Evolutionary conservation across 2,797 vertebrate species (phyloP), one percentile per base, ranked within the genome.

Genomic region (Cirrhinus mrigala): DNA sequence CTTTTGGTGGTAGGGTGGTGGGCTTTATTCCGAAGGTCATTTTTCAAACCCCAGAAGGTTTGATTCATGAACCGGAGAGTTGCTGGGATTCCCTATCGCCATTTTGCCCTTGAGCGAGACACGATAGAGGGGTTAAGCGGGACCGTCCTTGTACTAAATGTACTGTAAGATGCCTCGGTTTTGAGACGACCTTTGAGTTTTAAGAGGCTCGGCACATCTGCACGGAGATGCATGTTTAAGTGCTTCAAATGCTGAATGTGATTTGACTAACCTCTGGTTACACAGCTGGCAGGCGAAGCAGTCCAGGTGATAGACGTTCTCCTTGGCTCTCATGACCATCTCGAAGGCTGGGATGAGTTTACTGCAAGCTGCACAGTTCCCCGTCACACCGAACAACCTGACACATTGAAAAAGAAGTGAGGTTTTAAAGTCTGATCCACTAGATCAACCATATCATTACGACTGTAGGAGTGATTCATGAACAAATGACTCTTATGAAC

Each of bases 271-370:
- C 98, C 98, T 98, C 92, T 99, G 98, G 94, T 99, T 99, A 92
- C 98, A 99, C 92, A 99, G 98, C 91, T 99, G 98, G 92, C 98
- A 99, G 3, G 98, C 98, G 68, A 99, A 99, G 93, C 98, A 99
- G 95, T 99, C 98, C 94, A 99, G 95, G 93, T 99, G 98, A 94
- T 99, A 99, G 90, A 99, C 98, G 7, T 99, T 99, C 92, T 99
- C 98, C 94, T 98, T 99, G 82, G 98, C 98, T 60, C 98, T 96
- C 98, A 99, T 99, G 90, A 99, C 98, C 98, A 99, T 99, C 95
- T 99, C 98, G 86, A 99, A 99, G 90, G 98, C 98, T 29, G 98
- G 98, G 87, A 99, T 99, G 86, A 99, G 97, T 90, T 99, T 99
- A 92, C 98, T 99, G 93, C 98, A 99, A 86, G 97, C 98, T 3